Evolutionary conservation across 1,140 invertebrate species (phyloP).

Genomic region (Anagrus nilaparvatae): DNA sequence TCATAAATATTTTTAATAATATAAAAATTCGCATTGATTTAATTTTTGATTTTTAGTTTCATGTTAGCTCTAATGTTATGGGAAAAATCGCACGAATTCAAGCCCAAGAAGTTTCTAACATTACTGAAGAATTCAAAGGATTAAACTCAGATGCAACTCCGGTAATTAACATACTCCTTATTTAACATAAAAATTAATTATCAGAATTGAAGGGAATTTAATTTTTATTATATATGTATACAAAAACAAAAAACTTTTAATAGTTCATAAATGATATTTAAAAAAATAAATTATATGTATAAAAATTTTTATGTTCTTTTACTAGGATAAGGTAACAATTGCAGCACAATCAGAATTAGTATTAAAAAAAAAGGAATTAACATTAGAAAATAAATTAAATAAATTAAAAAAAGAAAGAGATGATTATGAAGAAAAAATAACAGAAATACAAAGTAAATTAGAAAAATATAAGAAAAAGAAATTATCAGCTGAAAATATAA

Average conservation of each 20-base stretch:
- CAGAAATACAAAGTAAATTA: conserved; percentile 21
- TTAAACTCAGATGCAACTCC: conserved; percentile 19
- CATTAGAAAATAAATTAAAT: conserved; percentile 37
- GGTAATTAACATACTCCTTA: conserved; percentile 21
- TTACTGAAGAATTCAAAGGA: conserved; percentile 45
- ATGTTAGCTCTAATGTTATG: conserved; percentile 35
- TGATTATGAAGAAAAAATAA: conserved; percentile 27
- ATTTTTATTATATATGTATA: no score
- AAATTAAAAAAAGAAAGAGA: conserved; percentile 38
- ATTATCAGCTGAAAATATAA: conserved; percentile 26
- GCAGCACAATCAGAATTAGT: conserved; percentile 17
- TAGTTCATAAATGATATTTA: conserved; percentile 5
- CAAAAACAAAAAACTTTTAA: no score
- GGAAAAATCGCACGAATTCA: conserved; percentile 42
- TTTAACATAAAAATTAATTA: not conserved
- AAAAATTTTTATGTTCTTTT: not conserved
- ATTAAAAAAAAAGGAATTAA: conserved; percentile 46
- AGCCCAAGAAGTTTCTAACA: conserved; percentile 43
- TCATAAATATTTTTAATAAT: not conserved
- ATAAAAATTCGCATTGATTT: conserved; percentile 3
- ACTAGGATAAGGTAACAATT: not conserved
- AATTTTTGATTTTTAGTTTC: conserved; percentile 18
- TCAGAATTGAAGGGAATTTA: no score
- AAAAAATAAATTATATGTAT: no score
- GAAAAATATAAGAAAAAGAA: conserved; percentile 22